Evolutionary conservation across 2,888 invertebrate species (phyloP), one percentile per base, ranked within the genome.

Genomic region (Hypercompe scribonia): DNA sequence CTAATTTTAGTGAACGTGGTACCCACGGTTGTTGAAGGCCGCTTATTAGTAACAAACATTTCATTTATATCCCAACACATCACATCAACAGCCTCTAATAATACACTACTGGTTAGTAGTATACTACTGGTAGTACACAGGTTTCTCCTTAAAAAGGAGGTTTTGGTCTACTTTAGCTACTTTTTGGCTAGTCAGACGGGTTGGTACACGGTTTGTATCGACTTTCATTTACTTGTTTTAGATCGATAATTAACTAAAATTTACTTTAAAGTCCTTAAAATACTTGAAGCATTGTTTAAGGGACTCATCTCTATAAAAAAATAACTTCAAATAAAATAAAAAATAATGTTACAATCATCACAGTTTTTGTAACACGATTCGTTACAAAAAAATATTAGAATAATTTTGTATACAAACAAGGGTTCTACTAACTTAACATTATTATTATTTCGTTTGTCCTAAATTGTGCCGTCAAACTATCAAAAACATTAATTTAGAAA

Each of bases 1-100:
- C 73, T 79, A 81, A 80, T 84, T 87, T 85, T 78, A 83, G 82
- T 79, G 76, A 78, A 83, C 84, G 84, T 87, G 89, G 89, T 88
- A 89, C 83, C 77, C 21, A 64, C 42, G 10, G 73, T 80, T 75
- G 90, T 84, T 81, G 81, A 78, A 79, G 88, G 75, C 85, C 88
- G 90, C 46, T 61, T 76, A 72, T 66, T 65, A 66, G 70, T 73
- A 70, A 65, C 65, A 73, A 70, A 82, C 79, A 78, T 81, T 81
- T 84, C 69, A 78, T 70, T 80, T 85, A n/a, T n/a, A n/a, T n/a
- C n/a, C n/a, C n/a, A n/a, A n/a, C n/a, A n/a, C n/a, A n/a, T n/a
- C n/a, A n/a, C n/a, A n/a, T n/a, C n/a, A n/a, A n/a, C n/a, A n/a
- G n/a, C n/a, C n/a, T n/a, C n/a, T n/a, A n/a, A n/a, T n/a, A n/a